phyloP scores from a whole-genome alignment of 2,113 vertebrate genomes.

The Mionectes macconnelli region DNA sequence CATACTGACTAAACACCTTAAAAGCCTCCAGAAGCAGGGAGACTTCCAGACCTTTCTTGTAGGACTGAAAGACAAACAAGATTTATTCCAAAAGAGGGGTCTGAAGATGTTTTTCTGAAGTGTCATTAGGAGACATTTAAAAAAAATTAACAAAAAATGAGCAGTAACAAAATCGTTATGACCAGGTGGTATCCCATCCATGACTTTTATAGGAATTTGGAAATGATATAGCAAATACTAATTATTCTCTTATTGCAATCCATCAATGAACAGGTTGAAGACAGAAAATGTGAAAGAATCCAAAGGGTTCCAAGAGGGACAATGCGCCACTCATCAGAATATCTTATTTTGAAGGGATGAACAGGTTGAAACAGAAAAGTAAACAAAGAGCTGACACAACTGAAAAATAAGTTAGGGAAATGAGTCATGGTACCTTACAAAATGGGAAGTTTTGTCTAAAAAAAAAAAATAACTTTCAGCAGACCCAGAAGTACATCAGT shows the following conservation, averaged over 20 bases:
- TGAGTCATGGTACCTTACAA: not conserved
- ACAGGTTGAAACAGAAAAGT: not conserved
- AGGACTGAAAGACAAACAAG: not conserved
- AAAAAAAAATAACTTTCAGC: not conserved
- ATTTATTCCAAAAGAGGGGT: not conserved
- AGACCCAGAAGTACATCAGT: not conserved
- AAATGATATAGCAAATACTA: not conserved
- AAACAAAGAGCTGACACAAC: not conserved
- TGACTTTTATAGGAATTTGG: not conserved
- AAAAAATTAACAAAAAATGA: not conserved
- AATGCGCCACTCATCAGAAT: not conserved
- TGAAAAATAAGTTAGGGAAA: not conserved
- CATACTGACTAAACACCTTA: not conserved
- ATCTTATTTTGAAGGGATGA: not conserved
- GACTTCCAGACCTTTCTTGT: not conserved
- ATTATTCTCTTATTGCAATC: not conserved
- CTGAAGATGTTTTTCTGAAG: not conserved
- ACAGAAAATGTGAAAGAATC: not conserved
- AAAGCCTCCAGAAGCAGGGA: not conserved
- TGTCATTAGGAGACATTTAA: not conserved
- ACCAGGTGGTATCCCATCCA: not conserved
- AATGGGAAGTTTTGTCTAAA: not conserved
- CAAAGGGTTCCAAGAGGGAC: not conserved
- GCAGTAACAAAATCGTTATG: not conserved
- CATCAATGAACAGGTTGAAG: not conserved